Conservation (phyloP, 2,888 invertebrate genomes). For the Plagiodera versicolora region DNA sequence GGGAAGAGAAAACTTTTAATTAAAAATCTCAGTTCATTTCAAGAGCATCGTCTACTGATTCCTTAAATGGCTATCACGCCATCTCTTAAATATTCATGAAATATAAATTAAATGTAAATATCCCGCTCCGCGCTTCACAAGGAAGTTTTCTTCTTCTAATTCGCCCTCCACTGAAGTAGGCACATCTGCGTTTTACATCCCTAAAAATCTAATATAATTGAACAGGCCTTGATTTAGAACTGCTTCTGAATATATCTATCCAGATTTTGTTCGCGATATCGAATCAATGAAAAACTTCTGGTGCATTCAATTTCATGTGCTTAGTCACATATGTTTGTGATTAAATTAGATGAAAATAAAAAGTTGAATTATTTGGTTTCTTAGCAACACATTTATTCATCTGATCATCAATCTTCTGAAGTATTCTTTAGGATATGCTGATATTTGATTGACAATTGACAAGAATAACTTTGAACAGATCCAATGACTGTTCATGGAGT, state of each 20-base stretch:
- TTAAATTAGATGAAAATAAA: too few species aligned
- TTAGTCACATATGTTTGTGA: background rate
- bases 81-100: slow-evolving; percentile 43
- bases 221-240: slow-evolving; percentile 42
- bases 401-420: too few species aligned
- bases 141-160: slow-evolving; percentile 37
- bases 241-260: slow-evolving; percentile 33
- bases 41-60: background rate
- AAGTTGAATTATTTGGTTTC: too few species aligned
- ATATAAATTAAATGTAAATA: slow-evolving; percentile 43
- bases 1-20: background rate
- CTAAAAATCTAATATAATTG: slow-evolving; percentile 43
- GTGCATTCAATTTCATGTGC: background rate
- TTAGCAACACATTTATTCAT: too few species aligned
- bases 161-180: slow-evolving; percentile 34
- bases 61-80: slow-evolving; percentile 16
- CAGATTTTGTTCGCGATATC: slow-evolving; percentile 45
- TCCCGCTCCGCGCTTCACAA: slow-evolving; percentile 28
- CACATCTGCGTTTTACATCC: slow-evolving; percentile 46
- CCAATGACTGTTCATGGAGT: too few species aligned
- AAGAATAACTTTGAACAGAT: too few species aligned
- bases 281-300: too few species aligned
- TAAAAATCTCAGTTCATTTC: background rate
- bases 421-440: too few species aligned
- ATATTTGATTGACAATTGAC: too few species aligned